Evolutionary conservation across 2,888 invertebrate genomes (phyloP).

Genomic region (Melanophora roralis): DNA sequence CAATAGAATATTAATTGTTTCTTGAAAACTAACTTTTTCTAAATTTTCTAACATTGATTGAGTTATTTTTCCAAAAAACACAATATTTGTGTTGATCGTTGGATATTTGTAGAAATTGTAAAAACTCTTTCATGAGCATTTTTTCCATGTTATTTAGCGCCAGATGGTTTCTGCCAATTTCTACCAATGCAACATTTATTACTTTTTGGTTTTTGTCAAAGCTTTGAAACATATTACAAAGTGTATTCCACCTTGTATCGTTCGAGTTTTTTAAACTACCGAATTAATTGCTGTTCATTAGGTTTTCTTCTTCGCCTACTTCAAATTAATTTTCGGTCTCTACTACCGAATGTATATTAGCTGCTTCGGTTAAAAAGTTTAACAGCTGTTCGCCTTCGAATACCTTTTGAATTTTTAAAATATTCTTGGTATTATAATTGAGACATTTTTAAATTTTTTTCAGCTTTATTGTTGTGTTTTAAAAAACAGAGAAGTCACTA

Average conservation of each 20-base stretch:
- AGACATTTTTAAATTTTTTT: background rate
- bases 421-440: background rate
- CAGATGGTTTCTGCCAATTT: background rate
- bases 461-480: background rate
- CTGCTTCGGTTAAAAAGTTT: background rate
- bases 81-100: background rate
- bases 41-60: background rate
- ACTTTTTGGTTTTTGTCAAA: background rate
- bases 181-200: background rate
- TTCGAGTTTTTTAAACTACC: background rate
- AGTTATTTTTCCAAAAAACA: background rate
- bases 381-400: background rate
- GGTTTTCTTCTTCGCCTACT: background rate
- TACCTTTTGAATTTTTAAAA: conserved; percentile 4
- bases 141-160: background rate
- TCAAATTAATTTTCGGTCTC: background rate
- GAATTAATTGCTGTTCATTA: background rate
- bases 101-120: background rate
- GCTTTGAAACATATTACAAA: background rate
- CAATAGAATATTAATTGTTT: background rate
- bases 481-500: background rate
- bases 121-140: background rate
- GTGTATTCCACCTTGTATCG: background rate
- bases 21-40: background rate
- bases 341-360: background rate